Conservation (phyloP, 2,113 vertebrate genomes). For the Pelecanoides urinatrix region DNA sequence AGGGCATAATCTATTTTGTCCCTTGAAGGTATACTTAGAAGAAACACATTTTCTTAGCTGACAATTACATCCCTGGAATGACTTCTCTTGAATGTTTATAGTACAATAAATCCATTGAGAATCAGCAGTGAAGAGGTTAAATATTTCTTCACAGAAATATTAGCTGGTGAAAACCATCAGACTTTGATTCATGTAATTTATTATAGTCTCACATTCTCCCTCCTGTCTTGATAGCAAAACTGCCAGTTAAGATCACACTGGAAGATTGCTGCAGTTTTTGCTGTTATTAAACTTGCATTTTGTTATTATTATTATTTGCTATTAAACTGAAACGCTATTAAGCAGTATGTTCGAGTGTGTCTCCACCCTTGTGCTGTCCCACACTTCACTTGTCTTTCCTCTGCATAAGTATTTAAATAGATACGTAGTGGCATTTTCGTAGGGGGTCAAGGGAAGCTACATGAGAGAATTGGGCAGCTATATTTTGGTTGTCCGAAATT, state of each 20-base stretch:
- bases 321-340: neutral
- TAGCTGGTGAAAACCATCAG: constrained; percentile 6
- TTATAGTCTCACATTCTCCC: constrained; percentile 4
- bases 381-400: neutral
- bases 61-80: neutral
- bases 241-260: constrained; percentile 26
- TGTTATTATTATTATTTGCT: neutral
- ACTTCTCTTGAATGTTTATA: neutral
- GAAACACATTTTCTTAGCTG: neutral
- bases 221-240: constrained; percentile 19
- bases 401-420: neutral
- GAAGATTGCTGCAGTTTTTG: neutral
- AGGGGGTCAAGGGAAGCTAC: neutral
- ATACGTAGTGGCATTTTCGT: neutral
- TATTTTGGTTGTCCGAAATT: neutral
- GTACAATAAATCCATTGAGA: neutral
- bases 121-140: neutral
- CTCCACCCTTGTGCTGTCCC: neutral
- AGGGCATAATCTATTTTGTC: neutral
- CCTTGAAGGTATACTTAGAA: neutral
- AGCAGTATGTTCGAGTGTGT: neutral
- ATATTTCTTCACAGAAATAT: neutral
- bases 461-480: neutral
- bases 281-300: neutral
- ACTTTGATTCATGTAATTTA: constrained; percentile 44